Evolutionary conservation across 2,888 invertebrate genomes (phyloP).

Genomic region (Idaea aversata): DNA sequence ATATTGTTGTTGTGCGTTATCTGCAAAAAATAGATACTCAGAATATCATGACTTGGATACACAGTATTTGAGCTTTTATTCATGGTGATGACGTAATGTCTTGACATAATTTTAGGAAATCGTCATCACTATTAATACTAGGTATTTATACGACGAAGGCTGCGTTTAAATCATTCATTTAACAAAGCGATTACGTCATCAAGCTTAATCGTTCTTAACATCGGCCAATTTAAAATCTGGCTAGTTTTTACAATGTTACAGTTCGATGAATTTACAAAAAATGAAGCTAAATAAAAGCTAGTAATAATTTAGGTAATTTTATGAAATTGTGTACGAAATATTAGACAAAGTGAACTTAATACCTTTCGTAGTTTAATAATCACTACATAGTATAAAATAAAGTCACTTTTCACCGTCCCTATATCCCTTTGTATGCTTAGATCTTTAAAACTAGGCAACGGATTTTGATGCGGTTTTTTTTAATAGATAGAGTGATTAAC

Average conservation of each 20-base stretch:
- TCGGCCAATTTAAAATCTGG: neutral
- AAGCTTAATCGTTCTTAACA: conserved; percentile 8
- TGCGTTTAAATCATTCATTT: conserved; percentile 36
- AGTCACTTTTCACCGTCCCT: no score
- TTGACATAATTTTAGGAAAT: conserved; percentile 32
- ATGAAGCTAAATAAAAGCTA: no score
- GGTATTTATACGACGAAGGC: conserved; percentile 33
- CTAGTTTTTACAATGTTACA: neutral
- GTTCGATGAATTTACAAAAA: neutral
- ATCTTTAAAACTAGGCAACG: no score
- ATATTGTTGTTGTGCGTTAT: neutral
- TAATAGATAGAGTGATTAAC: no score
- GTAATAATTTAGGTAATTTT: neutral
- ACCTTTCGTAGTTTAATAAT: no score
- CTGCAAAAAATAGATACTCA: neutral
- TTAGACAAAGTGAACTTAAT: no score
- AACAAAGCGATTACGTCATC: conserved; percentile 42
- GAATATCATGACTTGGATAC: neutral
- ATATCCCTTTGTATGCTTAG: no score
- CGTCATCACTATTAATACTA: conserved; percentile 37
- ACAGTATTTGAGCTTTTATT: conserved; percentile 21
- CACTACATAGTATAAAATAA: no score
- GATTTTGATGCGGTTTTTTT: no score
- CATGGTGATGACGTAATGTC: conserved; percentile 20
- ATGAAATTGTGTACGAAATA: no score